A percentile compares a stretch with the other conserved stretches of the same genome.
Evolutionary conservation across 2,797 vertebrate species (phyloP).

Genomic region (Mionectes olivaceus): DNA sequence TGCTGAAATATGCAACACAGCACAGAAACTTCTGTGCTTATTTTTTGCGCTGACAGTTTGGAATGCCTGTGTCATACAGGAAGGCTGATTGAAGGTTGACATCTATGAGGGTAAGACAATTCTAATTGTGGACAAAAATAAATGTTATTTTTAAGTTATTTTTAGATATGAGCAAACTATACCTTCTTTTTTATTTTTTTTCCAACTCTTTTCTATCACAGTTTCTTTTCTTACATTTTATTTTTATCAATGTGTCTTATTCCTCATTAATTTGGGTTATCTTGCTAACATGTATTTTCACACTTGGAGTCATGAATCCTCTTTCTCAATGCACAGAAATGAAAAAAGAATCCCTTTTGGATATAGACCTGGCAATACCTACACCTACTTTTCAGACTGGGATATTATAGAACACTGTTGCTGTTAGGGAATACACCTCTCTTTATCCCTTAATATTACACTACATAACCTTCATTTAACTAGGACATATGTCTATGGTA

Average conservation of each 20-base stretch:
- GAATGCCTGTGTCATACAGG: background rate
- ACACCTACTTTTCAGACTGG: background rate
- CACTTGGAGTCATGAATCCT: background rate
- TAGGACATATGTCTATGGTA: background rate
- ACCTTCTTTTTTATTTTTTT: fast-evolving
- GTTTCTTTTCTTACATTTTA: background rate
- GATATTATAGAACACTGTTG: background rate
- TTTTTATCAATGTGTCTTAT: background rate
- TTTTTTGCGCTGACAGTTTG: background rate
- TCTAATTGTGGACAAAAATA: background rate
- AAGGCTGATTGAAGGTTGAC: background rate
- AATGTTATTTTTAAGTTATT: background rate
- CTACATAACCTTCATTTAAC: background rate
- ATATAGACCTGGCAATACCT: background rate
- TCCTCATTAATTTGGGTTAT: background rate
- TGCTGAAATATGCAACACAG: background rate
- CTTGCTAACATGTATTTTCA: background rate
- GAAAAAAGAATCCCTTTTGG: background rate
- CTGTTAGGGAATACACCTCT: background rate
- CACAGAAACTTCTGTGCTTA: background rate
- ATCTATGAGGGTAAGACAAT: background rate
- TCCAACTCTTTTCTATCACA: background rate
- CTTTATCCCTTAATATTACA: background rate
- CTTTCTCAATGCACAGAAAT: background rate
- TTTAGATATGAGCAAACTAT: background rate